Percentiles rank a stretch among this genome's conserved stretches.
These are phyloP conservation scores for Asteroscopus sphinx DNA, from an alignment of 2,888 invertebrate genomes.

Conservation along the genomic window DNA sequence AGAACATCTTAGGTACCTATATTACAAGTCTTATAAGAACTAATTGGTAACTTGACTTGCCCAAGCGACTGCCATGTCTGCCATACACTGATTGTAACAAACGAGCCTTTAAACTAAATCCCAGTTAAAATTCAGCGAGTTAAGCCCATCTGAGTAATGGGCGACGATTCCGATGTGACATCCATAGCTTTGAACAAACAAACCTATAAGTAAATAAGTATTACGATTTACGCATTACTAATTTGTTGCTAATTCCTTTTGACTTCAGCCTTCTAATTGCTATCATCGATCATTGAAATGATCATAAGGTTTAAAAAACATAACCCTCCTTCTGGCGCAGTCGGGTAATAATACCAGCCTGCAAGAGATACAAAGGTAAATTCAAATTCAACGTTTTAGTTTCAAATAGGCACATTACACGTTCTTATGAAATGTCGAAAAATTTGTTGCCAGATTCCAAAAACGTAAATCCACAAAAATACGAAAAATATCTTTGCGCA, in stretches of 20 bases:
- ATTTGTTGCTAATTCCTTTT: conserved; percentile 49
- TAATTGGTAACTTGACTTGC: conserved; percentile 6
- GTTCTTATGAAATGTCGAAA: too few relatives aligned
- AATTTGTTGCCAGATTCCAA: too few relatives aligned
- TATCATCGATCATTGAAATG: conserved; percentile 12
- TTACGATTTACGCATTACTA: conserved; percentile 68
- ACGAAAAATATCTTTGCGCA: too few relatives aligned
- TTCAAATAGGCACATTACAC: too few relatives aligned
- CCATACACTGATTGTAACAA: conserved; percentile 33
- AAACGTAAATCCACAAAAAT: too few relatives aligned
- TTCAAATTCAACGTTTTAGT: too few relatives aligned
- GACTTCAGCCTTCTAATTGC: conserved; percentile 33
- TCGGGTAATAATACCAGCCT: too few relatives aligned
- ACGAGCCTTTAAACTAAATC: conserved; percentile 69
- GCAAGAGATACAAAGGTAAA: too few relatives aligned
- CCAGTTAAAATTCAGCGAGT: conserved; percentile 85
- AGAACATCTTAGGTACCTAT: too few relatives aligned
- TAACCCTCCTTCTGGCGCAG: too few relatives aligned
- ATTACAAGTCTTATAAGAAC: background rate
- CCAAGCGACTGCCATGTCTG: conserved; percentile 31
- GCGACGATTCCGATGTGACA: conserved; percentile 70
- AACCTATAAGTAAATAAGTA: conserved; percentile 76
- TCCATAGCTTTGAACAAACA: conserved; percentile 78
- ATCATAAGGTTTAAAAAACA: too few relatives aligned
- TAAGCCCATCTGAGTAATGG: conserved; percentile 82